Base-by-base conservation (phyloP, 2,888 invertebrate species). In the Lycia hirtaria region DNA sequence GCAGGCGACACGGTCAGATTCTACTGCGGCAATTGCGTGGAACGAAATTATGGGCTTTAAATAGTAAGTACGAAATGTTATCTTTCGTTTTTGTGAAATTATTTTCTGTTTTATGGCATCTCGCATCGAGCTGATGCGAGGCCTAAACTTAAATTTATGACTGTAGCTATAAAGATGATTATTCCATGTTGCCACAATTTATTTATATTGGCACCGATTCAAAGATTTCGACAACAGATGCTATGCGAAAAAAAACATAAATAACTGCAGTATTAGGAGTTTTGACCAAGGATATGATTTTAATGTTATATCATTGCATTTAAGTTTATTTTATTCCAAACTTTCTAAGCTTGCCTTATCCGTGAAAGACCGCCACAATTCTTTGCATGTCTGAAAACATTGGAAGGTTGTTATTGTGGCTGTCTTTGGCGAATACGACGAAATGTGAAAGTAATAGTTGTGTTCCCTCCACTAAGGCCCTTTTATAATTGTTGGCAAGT, bases 11-110 rank as follows among this genome's bases (percentile, higher is more conserved):
- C 66, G 93, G 95, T 55, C 94, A 94, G 80, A 94, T 95, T 71
- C 93, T 95, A 68, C 85, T 95, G 66, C 90, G 94, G 62, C 95
- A 95, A 81, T 81, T 95, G 72, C 93, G 94, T 24, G 94, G 94
- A 51, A 93, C 94, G 60, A 95, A 95, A 82, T 75, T 95, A 66
- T 95, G 95, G 95, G 95, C 95, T 55, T 81, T 95, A 68, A 95
- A 95, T 84, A 95, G 95, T 95, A 89, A 93, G 94, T 93, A 69
- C 41, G 10, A 37, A 9, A 60, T 48, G 56, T 65, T 62, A 51
- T 59, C 44, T 54, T 48, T 57, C 53, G 44, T 41, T 35, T 53
- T 49, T 47, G 15, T 49, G 20, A 35, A 47, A 28, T 35, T 47
- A 15, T 9, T 19, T 24, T 47, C 6, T 44, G 38, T 10, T 35